phyloP scores from a whole-genome alignment of 2,888 invertebrate genomes.

The Aphidius colemani region DNA sequence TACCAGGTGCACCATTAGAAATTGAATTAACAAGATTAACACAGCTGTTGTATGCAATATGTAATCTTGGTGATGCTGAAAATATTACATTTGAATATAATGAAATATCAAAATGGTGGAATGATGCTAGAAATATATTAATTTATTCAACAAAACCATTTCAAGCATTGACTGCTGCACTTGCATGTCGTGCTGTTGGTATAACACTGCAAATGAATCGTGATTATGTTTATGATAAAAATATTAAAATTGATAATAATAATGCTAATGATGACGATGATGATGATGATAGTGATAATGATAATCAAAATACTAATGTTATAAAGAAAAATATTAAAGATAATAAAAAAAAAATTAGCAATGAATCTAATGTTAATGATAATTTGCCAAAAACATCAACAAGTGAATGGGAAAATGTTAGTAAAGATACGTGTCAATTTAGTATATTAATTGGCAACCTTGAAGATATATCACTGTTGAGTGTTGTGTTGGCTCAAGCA shows the following conservation, averaged over 20 bases:
- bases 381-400: slow-evolving; percentile 43
- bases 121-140: slow-evolving; percentile 72
- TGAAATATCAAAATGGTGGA: slow-evolving; percentile 82
- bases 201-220: slow-evolving; percentile 61
- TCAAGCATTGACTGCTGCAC: slow-evolving; percentile 79
- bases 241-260: slow-evolving; percentile 30
- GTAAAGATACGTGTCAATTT: slow-evolving; percentile 87
- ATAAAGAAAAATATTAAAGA: slow-evolving; percentile 35
- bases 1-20: slow-evolving; percentile 60
- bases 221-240: slow-evolving; percentile 42
- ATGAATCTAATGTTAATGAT: slow-evolving; percentile 48
- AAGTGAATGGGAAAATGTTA: slow-evolving; percentile 78
- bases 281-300: slow-evolving; percentile 16
- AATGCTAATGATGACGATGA: slow-evolving; percentile 42
- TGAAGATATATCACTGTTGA: slow-evolving; percentile 83
- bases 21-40: slow-evolving; percentile 73
- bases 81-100: slow-evolving; percentile 70
- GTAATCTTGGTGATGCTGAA: slow-evolving; percentile 65
- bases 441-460: slow-evolving; percentile 84
- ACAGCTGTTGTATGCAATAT: slow-evolving; percentile 69
- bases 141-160: slow-evolving; percentile 76
- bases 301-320: slow-evolving; percentile 39
- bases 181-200: slow-evolving; percentile 80
- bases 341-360: background rate
- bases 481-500: slow-evolving; percentile 64